phyloP scores from a whole-genome alignment of 2,113 vertebrate genomes.

The Corynorhinus townsendii region DNA sequence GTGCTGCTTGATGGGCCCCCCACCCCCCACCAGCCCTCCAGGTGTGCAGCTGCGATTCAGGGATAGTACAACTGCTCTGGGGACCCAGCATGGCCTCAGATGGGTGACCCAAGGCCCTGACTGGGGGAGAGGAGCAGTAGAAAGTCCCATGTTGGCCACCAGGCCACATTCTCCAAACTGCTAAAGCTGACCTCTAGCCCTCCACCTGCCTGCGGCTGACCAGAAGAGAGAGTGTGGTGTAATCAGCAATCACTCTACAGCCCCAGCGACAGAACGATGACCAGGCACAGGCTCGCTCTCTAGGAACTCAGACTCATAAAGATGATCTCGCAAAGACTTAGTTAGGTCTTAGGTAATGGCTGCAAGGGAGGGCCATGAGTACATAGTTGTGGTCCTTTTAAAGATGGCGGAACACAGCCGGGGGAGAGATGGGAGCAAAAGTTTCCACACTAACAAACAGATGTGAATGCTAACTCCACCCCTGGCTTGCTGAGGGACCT shows the following conservation, averaged over 20 bases:
- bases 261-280: not conserved
- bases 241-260: not conserved
- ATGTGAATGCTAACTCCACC: not conserved
- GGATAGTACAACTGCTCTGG: not conserved
- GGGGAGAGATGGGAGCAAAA: not conserved
- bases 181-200: not conserved
- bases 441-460: not conserved
- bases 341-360: not conserved
- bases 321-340: not conserved
- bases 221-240: not conserved
- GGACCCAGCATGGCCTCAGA: not conserved
- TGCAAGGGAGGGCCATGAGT: not conserved
- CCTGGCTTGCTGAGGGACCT: not conserved
- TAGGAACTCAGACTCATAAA: not conserved
- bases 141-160: not conserved
- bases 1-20: not conserved
- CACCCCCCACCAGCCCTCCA: not conserved
- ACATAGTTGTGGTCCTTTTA: not conserved
- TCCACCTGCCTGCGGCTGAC: not conserved
- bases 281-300: not conserved
- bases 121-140: not conserved
- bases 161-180: not conserved
- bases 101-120: not conserved
- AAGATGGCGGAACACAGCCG: not conserved
- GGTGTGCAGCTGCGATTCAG: not conserved